Evolutionary conservation across 2,797 vertebrate genomes (phyloP).

Genomic region (Taeniopygia guttata): DNA sequence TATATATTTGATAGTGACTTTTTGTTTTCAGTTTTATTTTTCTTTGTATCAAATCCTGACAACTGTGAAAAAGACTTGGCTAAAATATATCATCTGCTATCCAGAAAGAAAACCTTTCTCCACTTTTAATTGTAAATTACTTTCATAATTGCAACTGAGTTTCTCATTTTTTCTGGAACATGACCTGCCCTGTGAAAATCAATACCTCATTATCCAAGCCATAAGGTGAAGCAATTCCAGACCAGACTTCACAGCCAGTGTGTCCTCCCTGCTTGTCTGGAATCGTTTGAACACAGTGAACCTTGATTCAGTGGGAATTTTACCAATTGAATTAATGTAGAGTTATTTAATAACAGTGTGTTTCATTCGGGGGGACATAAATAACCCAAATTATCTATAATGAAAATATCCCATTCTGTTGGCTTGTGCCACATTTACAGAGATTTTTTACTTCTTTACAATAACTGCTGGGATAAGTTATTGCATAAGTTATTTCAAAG

Average conservation of each 20-base stretch:
- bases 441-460: background rate
- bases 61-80: background rate
- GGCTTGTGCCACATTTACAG: background rate
- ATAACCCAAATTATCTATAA: background rate
- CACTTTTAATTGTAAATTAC: constrained; percentile 5
- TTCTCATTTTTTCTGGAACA: background rate
- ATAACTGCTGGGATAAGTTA: background rate
- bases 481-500: background rate
- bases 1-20: background rate
- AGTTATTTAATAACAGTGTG: background rate
- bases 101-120: constrained; percentile 1
- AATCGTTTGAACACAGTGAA: background rate
- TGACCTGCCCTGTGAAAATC: constrained; percentile 24
- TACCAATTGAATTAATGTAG: background rate
- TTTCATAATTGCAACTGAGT: constrained; percentile 6
- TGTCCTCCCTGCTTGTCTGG: background rate
- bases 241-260: background rate
- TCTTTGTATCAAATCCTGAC: background rate
- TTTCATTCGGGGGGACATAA: background rate
- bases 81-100: background rate
- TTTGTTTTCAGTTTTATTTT: background rate
- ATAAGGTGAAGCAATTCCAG: constrained; percentile 15
- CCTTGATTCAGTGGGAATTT: background rate
- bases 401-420: background rate
- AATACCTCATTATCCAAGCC: constrained; percentile 41